A percentile compares a stretch with the other conserved stretches of the same genome.
Conservation (phyloP, 2,113 vertebrate species). For the Cryptomyrus ogoouensis region DNA sequence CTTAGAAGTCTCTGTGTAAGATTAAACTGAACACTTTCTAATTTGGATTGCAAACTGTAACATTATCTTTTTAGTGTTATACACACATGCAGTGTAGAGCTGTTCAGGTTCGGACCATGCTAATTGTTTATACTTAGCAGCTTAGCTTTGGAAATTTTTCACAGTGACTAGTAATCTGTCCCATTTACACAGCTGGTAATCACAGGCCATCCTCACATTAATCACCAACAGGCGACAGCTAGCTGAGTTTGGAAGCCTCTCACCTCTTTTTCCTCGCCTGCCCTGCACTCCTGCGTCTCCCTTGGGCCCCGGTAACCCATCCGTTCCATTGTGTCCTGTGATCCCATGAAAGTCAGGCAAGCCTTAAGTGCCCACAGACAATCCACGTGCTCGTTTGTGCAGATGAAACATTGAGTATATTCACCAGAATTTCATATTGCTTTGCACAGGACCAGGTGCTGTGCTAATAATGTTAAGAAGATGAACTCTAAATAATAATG, state of each 20-base stretch:
- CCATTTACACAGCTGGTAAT: not conserved
- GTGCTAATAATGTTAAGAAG: not conserved
- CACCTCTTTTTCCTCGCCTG: constrained; percentile 76
- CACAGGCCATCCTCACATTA: not conserved
- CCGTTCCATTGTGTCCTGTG: constrained; percentile 79
- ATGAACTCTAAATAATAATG: not conserved
- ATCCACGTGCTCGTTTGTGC: not conserved
- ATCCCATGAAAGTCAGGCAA: constrained; percentile 68
- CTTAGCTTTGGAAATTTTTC: not conserved
- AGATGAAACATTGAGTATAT: not conserved
- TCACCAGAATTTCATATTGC: too few relatives aligned
- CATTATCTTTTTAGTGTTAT: not conserved
- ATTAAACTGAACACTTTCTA: not conserved
- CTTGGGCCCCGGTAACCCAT: constrained; percentile 70
- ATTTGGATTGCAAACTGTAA: not conserved
- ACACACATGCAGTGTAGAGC: not conserved
- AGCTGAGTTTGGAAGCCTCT: not conserved
- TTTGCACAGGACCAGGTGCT: not conserved
- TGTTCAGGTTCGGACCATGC: not conserved
- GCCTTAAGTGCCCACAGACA: constrained; percentile 54
- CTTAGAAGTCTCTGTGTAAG: not conserved
- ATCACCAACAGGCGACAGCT: not conserved
- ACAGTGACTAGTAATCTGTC: not conserved
- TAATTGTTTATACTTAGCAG: not conserved
- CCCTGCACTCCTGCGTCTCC: constrained; percentile 76